Evolutionary conservation across 2,888 invertebrate genomes (phyloP).

Genomic region (Caradrina kadenii): DNA sequence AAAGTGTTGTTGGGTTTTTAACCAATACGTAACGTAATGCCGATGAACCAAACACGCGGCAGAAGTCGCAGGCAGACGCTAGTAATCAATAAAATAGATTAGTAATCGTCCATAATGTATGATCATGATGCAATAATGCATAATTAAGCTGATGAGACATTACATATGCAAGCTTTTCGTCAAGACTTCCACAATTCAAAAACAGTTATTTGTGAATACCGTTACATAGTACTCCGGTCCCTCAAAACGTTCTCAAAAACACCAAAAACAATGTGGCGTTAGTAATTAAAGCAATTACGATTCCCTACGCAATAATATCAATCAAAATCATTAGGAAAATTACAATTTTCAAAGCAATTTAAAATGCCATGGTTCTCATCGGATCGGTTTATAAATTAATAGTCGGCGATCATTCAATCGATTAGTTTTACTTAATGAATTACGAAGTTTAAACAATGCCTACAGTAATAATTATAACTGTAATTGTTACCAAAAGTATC

Average conservation of each 20-base stretch:
- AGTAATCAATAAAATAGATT: too few species aligned
- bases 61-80: too few species aligned
- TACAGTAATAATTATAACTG: slow-evolving; percentile 27
- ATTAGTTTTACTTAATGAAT: slow-evolving; percentile 52
- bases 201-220: slow-evolving; percentile 8
- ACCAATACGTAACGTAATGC: too few species aligned
- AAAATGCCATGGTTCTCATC: slow-evolving; percentile 59
- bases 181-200: neutral
- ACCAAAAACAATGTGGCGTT: slow-evolving; percentile 46
- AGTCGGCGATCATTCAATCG: slow-evolving; percentile 47
- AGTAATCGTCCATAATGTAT: too few species aligned
- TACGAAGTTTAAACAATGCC: slow-evolving; percentile 55
- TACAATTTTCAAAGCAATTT: slow-evolving; percentile 61
- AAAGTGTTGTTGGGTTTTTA: too few species aligned
- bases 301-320: slow-evolving; percentile 55
- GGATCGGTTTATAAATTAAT: slow-evolving; percentile 58
- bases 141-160: too few species aligned
- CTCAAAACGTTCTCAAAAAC: slow-evolving; percentile 20
- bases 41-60: too few species aligned
- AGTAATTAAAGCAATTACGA: slow-evolving; percentile 59
- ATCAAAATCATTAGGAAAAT: slow-evolving; percentile 59
- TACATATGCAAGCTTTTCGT: neutral
- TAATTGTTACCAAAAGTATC: slow-evolving; percentile 27
- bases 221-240: slow-evolving; percentile 13
- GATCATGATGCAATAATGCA: too few species aligned